phyloP scores from a whole-genome alignment of 2,888 invertebrate species.

The Coecobrya sp. region DNA sequence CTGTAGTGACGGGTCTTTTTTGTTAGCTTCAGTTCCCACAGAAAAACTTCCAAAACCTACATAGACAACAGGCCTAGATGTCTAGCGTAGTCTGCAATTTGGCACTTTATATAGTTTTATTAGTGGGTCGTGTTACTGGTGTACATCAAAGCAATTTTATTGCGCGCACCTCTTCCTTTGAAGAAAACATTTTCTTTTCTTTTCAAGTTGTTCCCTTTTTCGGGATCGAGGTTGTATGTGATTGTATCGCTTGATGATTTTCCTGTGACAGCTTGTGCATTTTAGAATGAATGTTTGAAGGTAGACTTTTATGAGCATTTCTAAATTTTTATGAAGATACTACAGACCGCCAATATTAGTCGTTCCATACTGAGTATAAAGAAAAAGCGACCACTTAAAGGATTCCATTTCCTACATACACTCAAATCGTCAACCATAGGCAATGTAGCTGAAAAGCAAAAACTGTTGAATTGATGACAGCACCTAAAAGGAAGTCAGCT shows the following conservation, averaged over 20 bases:
- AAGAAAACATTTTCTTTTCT: constrained; percentile 39
- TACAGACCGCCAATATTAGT: not conserved
- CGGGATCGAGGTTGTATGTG: not conserved
- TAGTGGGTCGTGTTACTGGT: constrained; percentile 13
- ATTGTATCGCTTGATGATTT: constrained; percentile 42
- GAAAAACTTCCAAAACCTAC: not conserved
- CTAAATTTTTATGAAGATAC: not conserved
- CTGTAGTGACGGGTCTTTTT: not conserved
- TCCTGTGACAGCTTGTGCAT: constrained; percentile 46
- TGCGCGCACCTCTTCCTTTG: not conserved
- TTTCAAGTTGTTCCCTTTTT: constrained; percentile 47
- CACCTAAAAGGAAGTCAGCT: not conserved
- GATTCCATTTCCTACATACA: not conserved
- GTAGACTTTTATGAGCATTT: not conserved
- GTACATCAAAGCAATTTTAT: constrained; percentile 66
- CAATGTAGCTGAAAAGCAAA: not conserved
- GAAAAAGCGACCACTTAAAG: not conserved
- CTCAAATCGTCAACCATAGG: not conserved
- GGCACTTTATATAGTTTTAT: constrained; percentile 30
- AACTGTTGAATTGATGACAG: constrained; percentile 35
- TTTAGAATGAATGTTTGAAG: not conserved
- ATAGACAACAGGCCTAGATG: not conserved
- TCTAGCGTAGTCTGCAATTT: constrained; percentile 26
- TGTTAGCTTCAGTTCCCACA: not conserved
- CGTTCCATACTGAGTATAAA: not conserved